These are phyloP conservation scores for Gavialis gangeticus DNA, from an alignment of 2,113 vertebrate species.

Conservation along the genomic window DNA sequence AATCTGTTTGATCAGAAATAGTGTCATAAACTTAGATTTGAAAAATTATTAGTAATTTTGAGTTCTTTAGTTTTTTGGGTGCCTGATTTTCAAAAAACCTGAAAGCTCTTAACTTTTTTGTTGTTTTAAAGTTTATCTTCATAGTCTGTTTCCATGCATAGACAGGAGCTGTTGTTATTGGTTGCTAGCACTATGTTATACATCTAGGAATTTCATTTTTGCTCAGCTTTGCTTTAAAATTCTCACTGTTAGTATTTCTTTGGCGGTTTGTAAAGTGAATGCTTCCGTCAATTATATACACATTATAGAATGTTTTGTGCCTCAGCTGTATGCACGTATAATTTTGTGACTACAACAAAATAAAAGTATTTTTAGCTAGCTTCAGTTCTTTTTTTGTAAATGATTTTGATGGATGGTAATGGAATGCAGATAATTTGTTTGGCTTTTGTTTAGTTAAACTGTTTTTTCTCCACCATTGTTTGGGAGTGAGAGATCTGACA, in stretches of 20 bases:
- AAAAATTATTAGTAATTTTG: neutral
- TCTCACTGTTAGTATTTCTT: neutral
- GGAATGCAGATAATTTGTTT: neutral
- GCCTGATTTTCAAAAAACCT: neutral
- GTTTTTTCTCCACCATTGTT: neutral
- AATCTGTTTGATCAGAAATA: neutral
- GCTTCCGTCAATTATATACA: neutral
- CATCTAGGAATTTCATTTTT: neutral
- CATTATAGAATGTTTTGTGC: neutral
- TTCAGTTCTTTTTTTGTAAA: neutral
- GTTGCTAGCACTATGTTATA: neutral
- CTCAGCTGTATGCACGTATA: fast-evolving
- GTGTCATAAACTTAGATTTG: neutral
- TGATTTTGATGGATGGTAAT: neutral
- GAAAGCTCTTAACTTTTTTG: neutral
- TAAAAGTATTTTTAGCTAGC: neutral
- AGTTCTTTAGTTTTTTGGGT: neutral
- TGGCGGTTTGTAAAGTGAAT: neutral
- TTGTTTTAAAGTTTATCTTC: neutral
- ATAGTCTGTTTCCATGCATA: neutral
- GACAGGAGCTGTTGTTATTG: neutral
- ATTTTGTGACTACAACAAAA: neutral
- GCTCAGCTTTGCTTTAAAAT: neutral
- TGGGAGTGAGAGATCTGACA: neutral
- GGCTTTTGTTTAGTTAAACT: neutral